These are phyloP conservation scores for Dilophus febrilis DNA, from an alignment of 2,888 invertebrate genomes.

Conservation along the genomic window DNA sequence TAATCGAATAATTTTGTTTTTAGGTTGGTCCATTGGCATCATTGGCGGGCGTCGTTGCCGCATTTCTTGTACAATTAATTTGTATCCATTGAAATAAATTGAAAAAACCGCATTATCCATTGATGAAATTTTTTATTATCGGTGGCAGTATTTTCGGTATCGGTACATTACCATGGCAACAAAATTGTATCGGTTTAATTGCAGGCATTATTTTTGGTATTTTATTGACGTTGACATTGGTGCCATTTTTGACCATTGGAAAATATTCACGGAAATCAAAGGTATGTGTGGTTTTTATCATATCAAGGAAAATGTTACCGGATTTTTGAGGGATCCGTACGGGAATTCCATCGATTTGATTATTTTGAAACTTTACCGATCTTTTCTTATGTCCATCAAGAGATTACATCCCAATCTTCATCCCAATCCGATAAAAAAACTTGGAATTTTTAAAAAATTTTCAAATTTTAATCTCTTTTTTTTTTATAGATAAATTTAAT, in stretches of 20 bases:
- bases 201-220: slow-evolving; percentile 92
- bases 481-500: slow-evolving; percentile 33
- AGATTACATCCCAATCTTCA: no score
- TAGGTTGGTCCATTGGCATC: slow-evolving; percentile 96
- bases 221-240: slow-evolving; percentile 76
- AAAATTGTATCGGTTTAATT: slow-evolving; percentile 87
- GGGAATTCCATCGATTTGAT: no score
- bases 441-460: background rate
- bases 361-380: no score
- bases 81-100: slow-evolving; percentile 63
- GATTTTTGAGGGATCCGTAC: background rate
- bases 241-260: slow-evolving; percentile 89
- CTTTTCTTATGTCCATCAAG: no score
- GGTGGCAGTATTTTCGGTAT: slow-evolving; percentile 59
- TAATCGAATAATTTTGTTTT: slow-evolving; percentile 23
- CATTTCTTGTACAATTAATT: slow-evolving; percentile 58
- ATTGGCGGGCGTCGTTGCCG: slow-evolving; percentile 89
- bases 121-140: slow-evolving; percentile 61
- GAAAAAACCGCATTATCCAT: slow-evolving; percentile 63
- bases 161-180: slow-evolving; percentile 93
- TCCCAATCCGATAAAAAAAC: background rate
- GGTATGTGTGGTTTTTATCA: slow-evolving; percentile 31
- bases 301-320: no score
- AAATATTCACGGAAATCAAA: slow-evolving; percentile 72
- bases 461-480: slow-evolving; percentile 5